Evolutionary conservation across 2,797 vertebrate genomes (phyloP).

Genomic region (Rousettus madagascariensis): DNA sequence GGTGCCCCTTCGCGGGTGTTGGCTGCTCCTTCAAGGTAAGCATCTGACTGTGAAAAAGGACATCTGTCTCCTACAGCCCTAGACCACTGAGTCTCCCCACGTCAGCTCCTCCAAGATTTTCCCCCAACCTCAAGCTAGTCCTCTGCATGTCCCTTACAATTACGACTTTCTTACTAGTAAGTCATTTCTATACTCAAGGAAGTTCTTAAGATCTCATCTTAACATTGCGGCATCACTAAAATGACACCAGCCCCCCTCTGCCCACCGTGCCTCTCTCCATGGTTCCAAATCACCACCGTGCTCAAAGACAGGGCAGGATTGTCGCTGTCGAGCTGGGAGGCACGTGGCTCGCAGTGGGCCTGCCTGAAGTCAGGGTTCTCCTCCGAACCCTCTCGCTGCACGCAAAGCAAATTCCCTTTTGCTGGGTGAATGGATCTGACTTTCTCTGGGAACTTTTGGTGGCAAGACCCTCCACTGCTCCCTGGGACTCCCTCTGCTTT

Average conservation of each 20-base stretch:
- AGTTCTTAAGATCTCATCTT: background rate
- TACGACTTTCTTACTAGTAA: background rate
- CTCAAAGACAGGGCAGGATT: background rate
- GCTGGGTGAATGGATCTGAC: background rate
- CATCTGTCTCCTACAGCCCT: background rate
- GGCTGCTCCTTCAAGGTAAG: conserved; percentile 89
- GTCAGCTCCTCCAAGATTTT: background rate
- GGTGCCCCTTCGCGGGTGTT: conserved; percentile 84
- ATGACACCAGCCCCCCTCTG: background rate
- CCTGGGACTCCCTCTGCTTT: background rate
- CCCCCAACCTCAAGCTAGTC: background rate
- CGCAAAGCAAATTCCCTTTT: background rate
- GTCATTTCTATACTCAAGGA: background rate
- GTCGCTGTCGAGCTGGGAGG: background rate
- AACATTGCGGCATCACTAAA: background rate
- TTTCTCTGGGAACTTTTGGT: background rate
- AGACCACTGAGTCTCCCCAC: background rate
- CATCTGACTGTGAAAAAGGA: background rate
- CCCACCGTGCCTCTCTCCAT: conserved; percentile 33
- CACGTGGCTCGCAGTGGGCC: rapidly evolving
- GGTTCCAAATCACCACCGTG: conserved; percentile 23
- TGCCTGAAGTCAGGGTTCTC: background rate
- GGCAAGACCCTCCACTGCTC: background rate
- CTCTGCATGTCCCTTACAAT: background rate
- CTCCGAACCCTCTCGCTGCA: background rate